Evolutionary conservation across 2,797 vertebrate species (phyloP), one percentile per base, ranked within the genome.

Genomic region (Rhodeus uyekii): DNA sequence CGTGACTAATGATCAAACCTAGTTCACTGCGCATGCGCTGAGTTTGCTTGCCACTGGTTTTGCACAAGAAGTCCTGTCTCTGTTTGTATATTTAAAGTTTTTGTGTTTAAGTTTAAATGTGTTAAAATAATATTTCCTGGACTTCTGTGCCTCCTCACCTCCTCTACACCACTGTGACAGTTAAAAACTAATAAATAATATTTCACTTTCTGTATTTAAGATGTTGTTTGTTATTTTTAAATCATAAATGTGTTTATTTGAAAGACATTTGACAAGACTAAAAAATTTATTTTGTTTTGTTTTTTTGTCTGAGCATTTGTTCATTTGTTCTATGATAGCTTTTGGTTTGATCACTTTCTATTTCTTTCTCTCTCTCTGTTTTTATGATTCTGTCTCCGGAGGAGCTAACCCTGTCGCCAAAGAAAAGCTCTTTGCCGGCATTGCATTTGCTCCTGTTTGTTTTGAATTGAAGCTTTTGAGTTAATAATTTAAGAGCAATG

Each of bases 401-500:
- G 22, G 9, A 53, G 44, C 29, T 61, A 79, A 73, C 29, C 29
- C 22, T 73, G 42, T 64, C n/a, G 32, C 71, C 42, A 38, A 61
- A 44, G 50, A 78, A 65, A 67, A 68, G 77, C 78, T 61, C 38
- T 71, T 73, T 46, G 34, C 58, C 67, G 24, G 34, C 36, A 39
- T 74, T 8, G 1, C 46, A 34, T 38, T 38, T 4, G 72, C 44
- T 19, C 61, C 27, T 32, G 48, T 82, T 75, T 82, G 80, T 65
- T 76, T 55, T 39, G 46, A 12, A 82, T 44, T 58, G 46, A 82
- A 76, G 72, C 34, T 39, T 82, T 55, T 76, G 48, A 75, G 38
- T 82, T 48, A 82, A 82, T 82, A 82, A 82, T 82, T 82, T 76
- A 68, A 76, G 22, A 58, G 72, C 80, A 82, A 81, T 81, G 61